phyloP scores from a whole-genome alignment of 2,797 vertebrate species.

The Lutjanus argentimaculatus region DNA sequence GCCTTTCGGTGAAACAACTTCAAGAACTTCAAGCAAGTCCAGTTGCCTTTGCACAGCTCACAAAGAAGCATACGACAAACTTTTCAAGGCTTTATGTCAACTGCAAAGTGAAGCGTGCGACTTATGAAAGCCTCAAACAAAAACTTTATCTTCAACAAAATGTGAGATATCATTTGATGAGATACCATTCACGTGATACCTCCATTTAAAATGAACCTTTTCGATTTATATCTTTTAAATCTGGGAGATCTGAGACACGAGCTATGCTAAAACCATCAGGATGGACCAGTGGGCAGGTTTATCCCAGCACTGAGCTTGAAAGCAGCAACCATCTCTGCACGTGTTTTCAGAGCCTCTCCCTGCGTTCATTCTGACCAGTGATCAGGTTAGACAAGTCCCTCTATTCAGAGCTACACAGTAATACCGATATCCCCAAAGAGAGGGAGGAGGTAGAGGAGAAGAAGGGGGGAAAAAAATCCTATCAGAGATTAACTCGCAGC shows the following conservation, averaged over 20 bases:
- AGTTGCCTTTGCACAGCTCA: too few species aligned
- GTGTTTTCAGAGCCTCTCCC: conserved; percentile 59
- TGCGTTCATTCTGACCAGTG: conserved; percentile 59
- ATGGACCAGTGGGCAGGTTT: conserved; percentile 27
- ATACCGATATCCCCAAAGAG: conserved; percentile 77
- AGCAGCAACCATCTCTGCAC: conserved; percentile 56
- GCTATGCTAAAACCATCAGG: conserved; percentile 13
- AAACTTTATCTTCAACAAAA: neutral
- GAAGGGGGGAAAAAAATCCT: conserved; percentile 60
- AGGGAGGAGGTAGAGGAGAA: conserved; percentile 55
- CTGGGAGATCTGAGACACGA: neutral
- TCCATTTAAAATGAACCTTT: neutral
- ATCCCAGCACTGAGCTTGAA: conserved; percentile 49
- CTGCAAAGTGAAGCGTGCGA: neutral
- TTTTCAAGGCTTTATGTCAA: neutral
- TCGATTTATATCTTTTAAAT: neutral
- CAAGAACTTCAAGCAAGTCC: too few species aligned
- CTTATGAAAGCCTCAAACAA: neutral
- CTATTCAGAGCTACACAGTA: conserved; percentile 73
- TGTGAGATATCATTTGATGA: neutral
- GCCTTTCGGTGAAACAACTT: too few species aligned
- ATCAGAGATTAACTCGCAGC: conserved; percentile 85
- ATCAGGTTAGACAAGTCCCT: conserved; percentile 82
- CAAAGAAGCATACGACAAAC: neutral
- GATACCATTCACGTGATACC: neutral